A percentile compares a stretch with the other conserved stretches of the same genome.
These are phyloP conservation scores for Aphelocoma californica DNA, from an alignment of 2,797 vertebrate species.

Conservation along the genomic window DNA sequence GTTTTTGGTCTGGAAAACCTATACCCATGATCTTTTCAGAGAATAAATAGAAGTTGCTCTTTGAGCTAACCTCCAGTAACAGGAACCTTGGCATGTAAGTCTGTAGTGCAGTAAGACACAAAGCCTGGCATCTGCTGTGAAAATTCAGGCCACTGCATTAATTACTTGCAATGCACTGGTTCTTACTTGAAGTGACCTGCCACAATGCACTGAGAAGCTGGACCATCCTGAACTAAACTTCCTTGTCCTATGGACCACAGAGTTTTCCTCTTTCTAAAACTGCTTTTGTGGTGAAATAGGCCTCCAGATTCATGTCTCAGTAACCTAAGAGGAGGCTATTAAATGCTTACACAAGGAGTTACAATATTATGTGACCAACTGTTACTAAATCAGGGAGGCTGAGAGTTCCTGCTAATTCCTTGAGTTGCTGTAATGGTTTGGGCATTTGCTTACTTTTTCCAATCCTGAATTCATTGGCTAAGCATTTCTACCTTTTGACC, in stretches of 20 bases:
- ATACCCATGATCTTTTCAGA: neutral
- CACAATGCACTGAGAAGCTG: neutral
- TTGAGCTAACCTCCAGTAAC: neutral
- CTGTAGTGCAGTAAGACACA: neutral
- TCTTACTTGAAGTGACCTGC: neutral
- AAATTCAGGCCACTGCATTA: neutral
- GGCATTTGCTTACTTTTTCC: neutral
- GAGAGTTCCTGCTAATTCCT: neutral
- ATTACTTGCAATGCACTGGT: neutral
- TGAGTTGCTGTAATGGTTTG: neutral
- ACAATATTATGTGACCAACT: neutral
- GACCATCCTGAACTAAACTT: neutral
- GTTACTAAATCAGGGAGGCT: neutral
- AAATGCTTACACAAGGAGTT: neutral
- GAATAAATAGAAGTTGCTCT: neutral
- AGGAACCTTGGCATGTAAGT: neutral
- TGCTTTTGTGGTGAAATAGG: neutral
- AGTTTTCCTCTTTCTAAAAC: neutral
- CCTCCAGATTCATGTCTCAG: neutral
- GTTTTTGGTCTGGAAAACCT: neutral
- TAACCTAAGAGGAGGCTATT: neutral
- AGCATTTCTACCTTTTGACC: neutral
- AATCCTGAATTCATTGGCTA: neutral
- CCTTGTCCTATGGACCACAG: neutral
- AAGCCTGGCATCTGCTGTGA: neutral